These are phyloP conservation scores for Pica pica DNA, from an alignment of 2,113 vertebrate genomes.

Conservation along the genomic window DNA sequence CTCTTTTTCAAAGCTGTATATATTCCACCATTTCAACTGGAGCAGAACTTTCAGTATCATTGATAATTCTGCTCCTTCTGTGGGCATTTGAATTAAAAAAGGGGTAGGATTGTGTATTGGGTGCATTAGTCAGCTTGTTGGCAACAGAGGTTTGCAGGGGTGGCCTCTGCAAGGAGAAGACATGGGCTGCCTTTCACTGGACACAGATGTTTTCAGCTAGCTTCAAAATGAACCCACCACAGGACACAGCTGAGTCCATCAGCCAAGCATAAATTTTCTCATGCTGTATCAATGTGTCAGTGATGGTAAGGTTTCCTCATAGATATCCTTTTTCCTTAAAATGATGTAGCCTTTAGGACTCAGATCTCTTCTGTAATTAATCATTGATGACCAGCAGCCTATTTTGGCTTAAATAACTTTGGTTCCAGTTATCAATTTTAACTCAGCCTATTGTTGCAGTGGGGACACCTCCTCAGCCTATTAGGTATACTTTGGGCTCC, in stretches of 20 bases:
- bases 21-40: neutral
- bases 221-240: neutral
- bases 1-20: neutral
- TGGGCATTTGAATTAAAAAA: neutral
- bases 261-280: neutral
- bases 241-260: neutral
- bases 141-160: neutral
- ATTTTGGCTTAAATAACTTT: neutral
- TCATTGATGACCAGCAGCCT: neutral
- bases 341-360: neutral
- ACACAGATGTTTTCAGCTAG: neutral
- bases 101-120: neutral
- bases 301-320: neutral
- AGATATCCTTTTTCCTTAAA: neutral
- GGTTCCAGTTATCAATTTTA: neutral
- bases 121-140: neutral
- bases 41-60: neutral
- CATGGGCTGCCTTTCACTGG: neutral
- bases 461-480: neutral
- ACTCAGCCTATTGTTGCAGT: neutral
- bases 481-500: neutral
- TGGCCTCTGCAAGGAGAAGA: neutral
- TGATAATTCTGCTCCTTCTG: neutral
- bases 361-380: neutral
- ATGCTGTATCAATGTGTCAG: neutral